Evolutionary conservation across 2,797 vertebrate species (phyloP), one percentile per base, ranked within the genome.

Genomic region (Sebastolobus altivelis): DNA sequence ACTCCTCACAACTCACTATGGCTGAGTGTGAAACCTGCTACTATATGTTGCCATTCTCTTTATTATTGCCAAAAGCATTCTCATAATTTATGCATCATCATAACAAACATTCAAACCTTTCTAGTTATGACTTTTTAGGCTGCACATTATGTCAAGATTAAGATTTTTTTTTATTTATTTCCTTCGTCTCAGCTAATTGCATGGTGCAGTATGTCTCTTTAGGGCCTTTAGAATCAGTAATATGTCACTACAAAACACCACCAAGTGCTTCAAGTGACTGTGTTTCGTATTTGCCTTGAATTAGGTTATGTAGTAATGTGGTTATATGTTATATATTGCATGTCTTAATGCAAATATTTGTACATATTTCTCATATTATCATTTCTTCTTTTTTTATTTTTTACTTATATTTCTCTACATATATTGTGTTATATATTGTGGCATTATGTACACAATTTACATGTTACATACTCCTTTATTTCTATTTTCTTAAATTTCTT

Each of bases 1-100:
- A 31, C 16, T 76, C 3, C 18, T 65, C 35, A 29, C 25, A 61
- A 33, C 46, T 75, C 54, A 55, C 20, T 54, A 35, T 54, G 8
- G 37, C 35, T 54, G 4, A 33, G 3, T 25, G 65, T 76, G 25
- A 81, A 72, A 70, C 6, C 43, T 76, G 46, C 22, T 67, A 72
- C 18, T 37, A 33, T 60, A 66, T 46, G 61, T 67, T 74, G 2
- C 8, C 11, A 35, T 25, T 46, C 5, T 60, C 7, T 56, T 49
- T 58, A 52, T 65, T 54, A 46, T 61, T 40, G 27, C n/a, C 43
- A 31, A 31, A 27, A 62, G 33, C 25, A 7, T 80, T 8, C 8
- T 59, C 33, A 31, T 40, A 62, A 63, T 71, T 20, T 16, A 31
- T 29, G 10, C 16, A 72, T 40, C 12, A 49, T 49, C 37, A 54